Evolutionary conservation across 1,140 invertebrate species (phyloP).

Genomic region (Drosophila equinoxialis): DNA sequence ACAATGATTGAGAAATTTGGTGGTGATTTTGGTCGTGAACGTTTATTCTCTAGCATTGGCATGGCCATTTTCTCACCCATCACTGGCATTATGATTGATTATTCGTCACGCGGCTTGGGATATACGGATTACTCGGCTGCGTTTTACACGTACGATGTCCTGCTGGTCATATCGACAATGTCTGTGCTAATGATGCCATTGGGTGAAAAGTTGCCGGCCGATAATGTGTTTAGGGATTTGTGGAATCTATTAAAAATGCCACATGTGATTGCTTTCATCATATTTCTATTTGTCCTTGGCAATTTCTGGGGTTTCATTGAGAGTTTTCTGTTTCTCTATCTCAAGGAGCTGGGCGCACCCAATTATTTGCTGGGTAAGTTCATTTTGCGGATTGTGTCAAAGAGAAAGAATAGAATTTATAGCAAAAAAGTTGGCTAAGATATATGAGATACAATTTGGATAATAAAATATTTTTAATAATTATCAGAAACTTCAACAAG

Average conservation of each 20-base stretch:
- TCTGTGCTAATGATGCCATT: conserved; percentile 89
- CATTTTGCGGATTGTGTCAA: not conserved
- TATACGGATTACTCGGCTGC: conserved; percentile 91
- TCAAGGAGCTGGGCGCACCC: conserved; percentile 90
- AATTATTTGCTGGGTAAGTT: conserved; percentile 90
- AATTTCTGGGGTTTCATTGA: conserved; percentile 94
- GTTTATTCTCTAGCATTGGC: conserved; percentile 90
- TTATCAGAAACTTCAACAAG: too few species aligned
- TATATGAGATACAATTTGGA: too few species aligned
- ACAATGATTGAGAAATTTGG: conserved; percentile 91
- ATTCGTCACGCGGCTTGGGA: conserved; percentile 85
- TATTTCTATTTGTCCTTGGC: conserved; percentile 90
- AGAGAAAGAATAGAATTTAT: too few species aligned
- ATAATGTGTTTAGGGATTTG: conserved; percentile 88
- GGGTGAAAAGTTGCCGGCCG: conserved; percentile 88
- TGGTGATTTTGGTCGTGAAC: conserved; percentile 91
- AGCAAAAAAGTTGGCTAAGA: too few species aligned
- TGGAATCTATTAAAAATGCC: conserved; percentile 89
- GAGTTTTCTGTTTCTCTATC: conserved; percentile 92
- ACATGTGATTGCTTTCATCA: conserved; percentile 89
- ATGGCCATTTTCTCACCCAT: conserved; percentile 92
- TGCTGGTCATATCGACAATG: conserved; percentile 87
- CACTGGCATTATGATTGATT: conserved; percentile 90
- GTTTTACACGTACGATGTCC: conserved; percentile 89
- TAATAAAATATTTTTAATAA: too few species aligned